Conservation (phyloP, 1,140 invertebrate genomes). For the Araneus ventricosus region DNA sequence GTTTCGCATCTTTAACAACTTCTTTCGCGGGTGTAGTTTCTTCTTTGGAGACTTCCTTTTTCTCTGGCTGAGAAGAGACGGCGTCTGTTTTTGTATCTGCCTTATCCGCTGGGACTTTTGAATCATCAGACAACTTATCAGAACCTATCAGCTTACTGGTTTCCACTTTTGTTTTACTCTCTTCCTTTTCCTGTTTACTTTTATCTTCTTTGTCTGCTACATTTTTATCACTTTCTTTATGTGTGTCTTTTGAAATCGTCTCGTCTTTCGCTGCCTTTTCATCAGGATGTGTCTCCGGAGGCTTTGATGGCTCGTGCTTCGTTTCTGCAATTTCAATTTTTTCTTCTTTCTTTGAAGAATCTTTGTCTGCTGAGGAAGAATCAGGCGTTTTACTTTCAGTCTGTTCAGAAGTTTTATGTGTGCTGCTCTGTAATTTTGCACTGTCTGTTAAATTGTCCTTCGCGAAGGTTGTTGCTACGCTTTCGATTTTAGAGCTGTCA, state of each 20-base stretch:
- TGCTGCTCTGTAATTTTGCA: constrained; percentile 53
- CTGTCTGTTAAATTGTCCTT: constrained; percentile 68
- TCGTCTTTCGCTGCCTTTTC: not conserved
- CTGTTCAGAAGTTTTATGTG: constrained; percentile 28
- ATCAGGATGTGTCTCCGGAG: not conserved
- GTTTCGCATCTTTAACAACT: not conserved
- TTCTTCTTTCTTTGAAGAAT: not conserved
- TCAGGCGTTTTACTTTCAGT: not conserved
- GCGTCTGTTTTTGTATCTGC: not conserved
- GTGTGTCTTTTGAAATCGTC: not conserved
- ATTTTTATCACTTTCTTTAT: not conserved
- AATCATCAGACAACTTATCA: not conserved
- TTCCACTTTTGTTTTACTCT: not conserved
- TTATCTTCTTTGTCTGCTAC: not conserved
- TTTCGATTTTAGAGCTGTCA: not conserved
- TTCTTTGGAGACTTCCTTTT: not conserved
- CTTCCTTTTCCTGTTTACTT: no score
- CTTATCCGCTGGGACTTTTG: not conserved
- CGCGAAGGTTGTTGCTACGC: not conserved
- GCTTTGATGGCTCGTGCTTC: not conserved
- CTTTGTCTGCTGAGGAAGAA: not conserved
- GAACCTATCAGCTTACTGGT: not conserved
- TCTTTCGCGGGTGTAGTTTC: not conserved
- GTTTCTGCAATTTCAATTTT: not conserved
- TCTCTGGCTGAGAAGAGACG: not conserved